Evolutionary conservation across 2,797 vertebrate species (phyloP).

Genomic region (Scarus forsteni): DNA sequence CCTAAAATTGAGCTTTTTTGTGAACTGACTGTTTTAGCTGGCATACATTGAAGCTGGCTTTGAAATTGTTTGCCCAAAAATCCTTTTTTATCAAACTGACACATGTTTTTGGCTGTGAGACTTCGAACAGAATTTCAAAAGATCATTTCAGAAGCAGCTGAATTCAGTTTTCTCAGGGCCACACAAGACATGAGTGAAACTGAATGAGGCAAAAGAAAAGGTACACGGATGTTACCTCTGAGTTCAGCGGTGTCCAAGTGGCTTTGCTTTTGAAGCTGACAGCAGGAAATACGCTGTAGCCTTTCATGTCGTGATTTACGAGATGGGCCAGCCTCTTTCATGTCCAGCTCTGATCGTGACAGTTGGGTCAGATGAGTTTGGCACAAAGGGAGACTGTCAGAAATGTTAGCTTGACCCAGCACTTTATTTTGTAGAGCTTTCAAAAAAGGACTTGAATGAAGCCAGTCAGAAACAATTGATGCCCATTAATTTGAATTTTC

Average conservation of each 20-base stretch:
- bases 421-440: background rate
- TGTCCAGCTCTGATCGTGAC: constrained; percentile 50
- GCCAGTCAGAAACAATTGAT: background rate
- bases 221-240: constrained; percentile 20
- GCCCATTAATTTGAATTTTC: background rate
- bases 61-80: too few relatives aligned
- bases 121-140: background rate
- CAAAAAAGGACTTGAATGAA: constrained; percentile 1
- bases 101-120: background rate
- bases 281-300: background rate
- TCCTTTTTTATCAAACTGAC: background rate
- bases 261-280: constrained; percentile 2
- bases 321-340: constrained; percentile 37
- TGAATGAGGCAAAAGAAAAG: constrained; percentile 8
- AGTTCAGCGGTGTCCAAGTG: constrained; percentile 12
- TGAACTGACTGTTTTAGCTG: too few relatives aligned
- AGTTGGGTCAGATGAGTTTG: constrained; percentile 17
- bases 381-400: constrained; percentile 18
- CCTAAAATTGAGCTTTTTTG: too few relatives aligned
- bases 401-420: constrained; percentile 1
- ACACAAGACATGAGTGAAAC: constrained; percentile 1
- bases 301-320: constrained; percentile 44
- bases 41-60: too few relatives aligned
- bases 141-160: background rate
- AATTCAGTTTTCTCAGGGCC: background rate